Base-by-base conservation (phyloP, 37 sponge, comb jelly and placozoan species). In the Diacarnus erythraeanus region DNA sequence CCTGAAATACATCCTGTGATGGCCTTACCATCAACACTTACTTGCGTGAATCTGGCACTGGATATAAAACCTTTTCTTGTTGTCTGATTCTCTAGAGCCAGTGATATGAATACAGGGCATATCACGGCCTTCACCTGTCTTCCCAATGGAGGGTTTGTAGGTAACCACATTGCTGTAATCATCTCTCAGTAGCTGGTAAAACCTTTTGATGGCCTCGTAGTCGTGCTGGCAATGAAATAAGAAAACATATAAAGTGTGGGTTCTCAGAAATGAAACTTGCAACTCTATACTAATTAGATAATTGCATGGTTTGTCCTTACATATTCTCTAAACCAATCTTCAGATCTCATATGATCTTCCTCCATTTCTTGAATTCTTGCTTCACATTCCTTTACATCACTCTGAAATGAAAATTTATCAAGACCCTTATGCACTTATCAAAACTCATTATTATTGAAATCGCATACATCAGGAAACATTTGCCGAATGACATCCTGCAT, bases 31-130 rank as follows among this genome's bases (percentile, higher is more conserved):
- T n/a, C n/a, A n/a, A 6, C 41, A 77, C 94, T 82, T 36, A 89
- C 94, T 68, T 47, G 94, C 94, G 61, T 93, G 94, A 23, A 93
- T 89, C 68, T 88, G 86, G 41, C 94, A 93, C 80, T 93, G 94
- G 30, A 89, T 67, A 77, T 93, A 93, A 41, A 93, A 73, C 31
- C 60, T 79, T 38, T 67, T 51, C n/a, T 22, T 58, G 17, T 43
- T n/a, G n/a, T 59, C 40, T 0, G 12, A 12, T 15, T 75, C 25
- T 1, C 33, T 47, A 22, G 42, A 36, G 18, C 80, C 85, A 38
- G 86, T 79, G 39, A 94, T 74, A 64, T 86, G 83, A 1, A 94
- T 83, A 65, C 90, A 90, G 35, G 90, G 90, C 83, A 83, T 82
- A 35, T 79, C 81, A 38, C 90, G 47, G 1, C 82, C 85, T 61